Evolutionary conservation across 1,140 invertebrate species (phyloP), one percentile per base, ranked within the genome.

Genomic region (Galendromus occidentalis): DNA sequence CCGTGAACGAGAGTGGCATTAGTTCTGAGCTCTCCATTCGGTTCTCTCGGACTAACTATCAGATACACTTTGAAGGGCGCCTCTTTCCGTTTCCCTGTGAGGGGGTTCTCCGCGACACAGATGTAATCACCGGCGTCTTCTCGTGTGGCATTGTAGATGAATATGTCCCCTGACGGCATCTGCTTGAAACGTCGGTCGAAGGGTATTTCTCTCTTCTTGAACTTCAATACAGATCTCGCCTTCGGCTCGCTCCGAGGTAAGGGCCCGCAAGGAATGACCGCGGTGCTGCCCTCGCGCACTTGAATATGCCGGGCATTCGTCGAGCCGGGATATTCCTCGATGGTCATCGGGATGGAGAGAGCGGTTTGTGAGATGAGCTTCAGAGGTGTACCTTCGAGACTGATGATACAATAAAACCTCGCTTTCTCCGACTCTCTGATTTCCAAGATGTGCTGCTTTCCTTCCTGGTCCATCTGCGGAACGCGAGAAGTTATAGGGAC

Each of bases 131-230:
- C 72, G n/a, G 70, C 55, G 65, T 74, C 72, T 12, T 64, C 63
- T 28, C 41, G 42, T 17, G 29, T 42, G 7, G 68, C 69, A 63
- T 70, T 64, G 17, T 65, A 66, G 45, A 74, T 74, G 42, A 73
- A 71, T 5, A 74, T 44, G 55, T 69, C 68, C 29, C 73, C 73
- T 14, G 71, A 72, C n/a, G 68, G 42, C 51, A 71, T 69, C 39
- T 73, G 12, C 64, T 67, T 39, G 33, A 39, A 39, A 39, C 33
- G 33, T 39, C 9, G 12, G 33, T 59, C 33, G 14, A 59, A 14
- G 20, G 51, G 2, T 17, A 17, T 59, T 14, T 33, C 25, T 25
- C 14, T 17, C 25, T 59, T 33, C 22, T 59, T 59, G 25, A 59
- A 39, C 33, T 39, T 59, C 14, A 59, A 14, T 1, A 59, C 2